Percentiles rank a stretch among this genome's conserved stretches.
phyloP scores from a whole-genome alignment of 2,888 invertebrate species.

The Chloromyia formosa region DNA sequence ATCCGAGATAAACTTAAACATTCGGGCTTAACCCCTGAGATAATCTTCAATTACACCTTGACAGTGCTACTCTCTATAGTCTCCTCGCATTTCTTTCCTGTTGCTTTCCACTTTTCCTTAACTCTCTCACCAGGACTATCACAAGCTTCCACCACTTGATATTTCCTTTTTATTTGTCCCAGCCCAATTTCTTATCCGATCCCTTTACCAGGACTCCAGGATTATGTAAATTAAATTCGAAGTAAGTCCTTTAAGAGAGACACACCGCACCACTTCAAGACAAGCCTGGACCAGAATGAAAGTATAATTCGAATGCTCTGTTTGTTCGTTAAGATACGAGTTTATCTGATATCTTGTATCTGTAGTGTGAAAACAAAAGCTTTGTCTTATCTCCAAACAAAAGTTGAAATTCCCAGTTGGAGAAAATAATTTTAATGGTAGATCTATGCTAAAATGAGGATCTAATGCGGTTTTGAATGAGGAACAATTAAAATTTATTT shows the following conservation, averaged over 20 bases:
- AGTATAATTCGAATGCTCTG: neutral
- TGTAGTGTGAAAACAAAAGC: slow-evolving; percentile 6
- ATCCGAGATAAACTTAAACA: too few relatives aligned
- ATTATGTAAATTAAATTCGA: slow-evolving; percentile 7
- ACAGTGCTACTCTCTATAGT: too few relatives aligned
- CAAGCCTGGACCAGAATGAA: neutral
- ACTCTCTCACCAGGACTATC: too few relatives aligned
- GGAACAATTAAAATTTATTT: slow-evolving; percentile 15
- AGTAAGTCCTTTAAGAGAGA: neutral
- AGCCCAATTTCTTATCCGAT: neutral
- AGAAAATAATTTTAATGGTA: slow-evolving; percentile 18
- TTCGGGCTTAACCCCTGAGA: too few relatives aligned
- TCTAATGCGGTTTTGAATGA: slow-evolving; percentile 17
- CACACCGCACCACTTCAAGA: neutral
- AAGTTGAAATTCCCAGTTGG: neutral
- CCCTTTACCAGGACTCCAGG: neutral
- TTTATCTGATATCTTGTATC: neutral
- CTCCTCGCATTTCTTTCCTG: too few relatives aligned
- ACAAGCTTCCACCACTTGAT: too few relatives aligned
- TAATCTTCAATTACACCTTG: too few relatives aligned
- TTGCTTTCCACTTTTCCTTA: too few relatives aligned
- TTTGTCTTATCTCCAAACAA: neutral
- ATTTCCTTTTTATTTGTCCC: too few relatives aligned
- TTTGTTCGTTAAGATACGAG: neutral
- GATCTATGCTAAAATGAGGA: slow-evolving; percentile 26